Base-by-base conservation (phyloP, 2,888 invertebrate genomes). In the Taphrorychus bicolor region DNA sequence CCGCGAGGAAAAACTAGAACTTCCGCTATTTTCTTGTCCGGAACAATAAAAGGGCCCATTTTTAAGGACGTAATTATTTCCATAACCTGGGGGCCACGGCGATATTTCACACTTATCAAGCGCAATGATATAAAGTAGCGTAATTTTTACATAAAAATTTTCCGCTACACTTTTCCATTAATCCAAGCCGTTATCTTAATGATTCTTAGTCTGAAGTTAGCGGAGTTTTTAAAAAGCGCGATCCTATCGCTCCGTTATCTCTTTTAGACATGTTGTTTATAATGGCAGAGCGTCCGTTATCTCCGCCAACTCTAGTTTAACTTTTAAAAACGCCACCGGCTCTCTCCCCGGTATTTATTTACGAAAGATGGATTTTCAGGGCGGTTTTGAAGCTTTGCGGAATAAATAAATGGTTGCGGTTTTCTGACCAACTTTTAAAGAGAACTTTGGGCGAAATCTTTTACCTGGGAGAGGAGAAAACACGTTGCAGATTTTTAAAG, bases 101-200 rank as follows among this genome's bases (percentile, higher is more conserved):
- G 78, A 80, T 81, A 82, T 81, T 81, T 82, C 78, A 81, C 77
- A 81, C 81, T 82, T 82, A 82, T 82, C 81, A 78, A 49, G 62
- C 60, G 60, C 77, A 75, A 77, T 79, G 81, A 81, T 82, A 80
- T 82, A 82, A 81, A 82, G 81, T 80, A 80, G 80, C 80, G 81
- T 79, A 82, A 82, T 82, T 82, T 82, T 82, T 82, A 81, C 81
- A 79, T 80, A 78, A 82, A 54, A 82, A 82, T 82, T 82, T 82
- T 81, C 81, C 81, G 81, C 81, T 81, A 81, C 81, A 81, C 78
- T 81, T 81, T 82, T 80, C 79, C 82, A 82, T 82, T 82, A 82
- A 82, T 82, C 82, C 81, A 77, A 72, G 76, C 24, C 77, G 80
- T 82, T 82, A 82, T 82, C 82, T 82, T 82, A 82, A 82, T 81